phyloP scores from a whole-genome alignment of 1,140 invertebrate species.

The Drosophila quadrilineata region DNA sequence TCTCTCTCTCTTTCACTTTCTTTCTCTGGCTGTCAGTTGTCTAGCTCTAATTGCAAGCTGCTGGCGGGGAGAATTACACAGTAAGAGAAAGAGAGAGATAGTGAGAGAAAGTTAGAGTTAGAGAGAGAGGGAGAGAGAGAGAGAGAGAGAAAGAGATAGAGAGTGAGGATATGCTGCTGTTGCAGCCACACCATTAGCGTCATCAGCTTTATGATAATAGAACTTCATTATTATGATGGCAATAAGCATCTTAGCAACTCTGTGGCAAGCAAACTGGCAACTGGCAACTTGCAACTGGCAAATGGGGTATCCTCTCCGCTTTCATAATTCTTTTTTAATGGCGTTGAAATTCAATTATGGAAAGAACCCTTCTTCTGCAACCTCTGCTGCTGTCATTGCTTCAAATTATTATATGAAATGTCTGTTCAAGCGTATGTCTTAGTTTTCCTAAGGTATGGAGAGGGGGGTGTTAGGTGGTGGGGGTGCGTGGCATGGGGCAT shows the following conservation, averaged over 20 bases:
- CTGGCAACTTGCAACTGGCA: slow-evolving; percentile 22
- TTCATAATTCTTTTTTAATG: slow-evolving; percentile 70
- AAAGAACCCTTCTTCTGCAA: slow-evolving; percentile 51
- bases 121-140: not conserved
- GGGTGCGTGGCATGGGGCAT: too few species aligned
- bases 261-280: slow-evolving; percentile 10
- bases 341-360: slow-evolving; percentile 71
- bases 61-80: too few species aligned
- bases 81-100: too few species aligned
- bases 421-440: slow-evolving; percentile 23
- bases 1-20: too few species aligned
- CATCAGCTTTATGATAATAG: slow-evolving; percentile 49
- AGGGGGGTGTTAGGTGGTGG: not conserved
- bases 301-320: slow-evolving; percentile 15
- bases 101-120: not conserved
- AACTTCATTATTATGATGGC: slow-evolving; percentile 50
- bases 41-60: slow-evolving; percentile 29
- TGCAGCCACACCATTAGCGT: slow-evolving; percentile 65
- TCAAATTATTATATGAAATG: slow-evolving; percentile 61
- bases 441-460: too few species aligned
- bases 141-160: not conserved
- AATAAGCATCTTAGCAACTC: slow-evolving; percentile 43
- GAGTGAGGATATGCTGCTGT: slow-evolving; percentile 2
- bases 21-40: too few species aligned
- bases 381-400: slow-evolving; percentile 45